Base-by-base conservation (phyloP, 2,113 vertebrate species). In the Rhinoderma darwinii region DNA sequence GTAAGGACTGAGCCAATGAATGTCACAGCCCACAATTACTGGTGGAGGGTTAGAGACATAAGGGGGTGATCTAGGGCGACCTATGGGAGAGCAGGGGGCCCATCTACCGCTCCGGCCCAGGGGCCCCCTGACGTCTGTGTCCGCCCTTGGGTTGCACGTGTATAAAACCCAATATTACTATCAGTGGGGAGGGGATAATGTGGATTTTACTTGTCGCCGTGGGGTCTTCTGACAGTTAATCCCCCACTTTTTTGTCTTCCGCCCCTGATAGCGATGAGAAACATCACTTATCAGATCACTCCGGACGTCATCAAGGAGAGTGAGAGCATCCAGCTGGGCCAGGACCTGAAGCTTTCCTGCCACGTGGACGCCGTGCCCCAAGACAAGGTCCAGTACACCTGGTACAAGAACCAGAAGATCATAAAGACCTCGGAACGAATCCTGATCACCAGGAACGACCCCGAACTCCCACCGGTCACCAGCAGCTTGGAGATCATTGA, bases 261-360 rank as follows among this genome's bases (percentile, higher is more conserved):
- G 87, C 89, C 84, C 54, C 18, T 83, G 66, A 41, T 86, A 99
- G 98, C 95, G 39, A 97, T 99, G 97, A 96, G 91, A 92, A 99
- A 99, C 7, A 93, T 97, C 89, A 99, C 98, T 0, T 99, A 98
- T 94, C 98, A 99, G 90, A 99, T 99, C 89, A 99, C 98, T 0
- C 98, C 98, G 0, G 98, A 99, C 73, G 96, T 97, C 89, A 99
- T 98, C 95, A 99, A 99, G 91, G 98, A 99, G 91, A 97, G 97
- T 0, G 98, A 99, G 92, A 98, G 94, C 91, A 98, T 99, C 91
- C 97, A 99, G 90, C 96, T 99, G 93, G 96, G 96, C 47, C 97
- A 97, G 56, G 98, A 99, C 91, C 96, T 99, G 93, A 99, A 99
- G 91, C 93, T 99, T 22, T 99, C 98, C 0, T 99, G 98, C 89